Base-by-base conservation (phyloP, 2,113 vertebrate species). In the Pterocles burchelli region DNA sequence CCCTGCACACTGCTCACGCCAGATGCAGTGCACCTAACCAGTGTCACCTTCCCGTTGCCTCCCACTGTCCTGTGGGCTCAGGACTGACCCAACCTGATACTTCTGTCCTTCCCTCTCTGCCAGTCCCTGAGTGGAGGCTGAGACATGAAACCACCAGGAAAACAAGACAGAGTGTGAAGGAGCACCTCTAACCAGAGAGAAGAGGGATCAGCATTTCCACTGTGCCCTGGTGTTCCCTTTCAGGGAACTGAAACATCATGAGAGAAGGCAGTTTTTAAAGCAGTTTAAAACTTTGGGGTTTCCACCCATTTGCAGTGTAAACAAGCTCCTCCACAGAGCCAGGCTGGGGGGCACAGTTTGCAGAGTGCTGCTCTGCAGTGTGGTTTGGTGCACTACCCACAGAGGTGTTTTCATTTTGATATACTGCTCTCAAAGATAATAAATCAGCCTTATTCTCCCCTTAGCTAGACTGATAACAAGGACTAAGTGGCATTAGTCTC, bases 1-100 rank as follows among this genome's bases (percentile, higher is more conserved):
- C 6, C 29, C 3, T 1, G 0, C 12, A 24, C 6, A 1, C 19
- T 41, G 46, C 25, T 21, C 24, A 4, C 0, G 1, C 26, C 28
- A 33, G 17, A 89, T 46, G 28, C 38, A 29, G 29, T 46, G 45
- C 45, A 54, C 14, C 12, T 10, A 36, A 71, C 8, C 33, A 26
- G 10, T 9, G 52, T n/a, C n/a, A 41, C 46, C n/a, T 73, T 67
- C 38, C 8, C 19, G 13, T 16, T 3, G 1, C 34, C n/a, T 67
- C 48, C 46, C 48, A 18, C 29, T 55, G 33, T 17, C 61, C 62
- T 34, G 10, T 20, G 17, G 41, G 38, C 22, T 45, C 36, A 33
- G 14, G 38, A 28, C 7, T 43, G 31, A 36, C 18, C 21, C 31
- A 51, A 2, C 33, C 36, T 38, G 46, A 16, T 55, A 29, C 24